A percentile compares a stretch with the other conserved stretches of the same genome.
These are phyloP conservation scores for Drosophila koepferae DNA, from an alignment of 2,888 invertebrate species.

Conservation along the genomic window DNA sequence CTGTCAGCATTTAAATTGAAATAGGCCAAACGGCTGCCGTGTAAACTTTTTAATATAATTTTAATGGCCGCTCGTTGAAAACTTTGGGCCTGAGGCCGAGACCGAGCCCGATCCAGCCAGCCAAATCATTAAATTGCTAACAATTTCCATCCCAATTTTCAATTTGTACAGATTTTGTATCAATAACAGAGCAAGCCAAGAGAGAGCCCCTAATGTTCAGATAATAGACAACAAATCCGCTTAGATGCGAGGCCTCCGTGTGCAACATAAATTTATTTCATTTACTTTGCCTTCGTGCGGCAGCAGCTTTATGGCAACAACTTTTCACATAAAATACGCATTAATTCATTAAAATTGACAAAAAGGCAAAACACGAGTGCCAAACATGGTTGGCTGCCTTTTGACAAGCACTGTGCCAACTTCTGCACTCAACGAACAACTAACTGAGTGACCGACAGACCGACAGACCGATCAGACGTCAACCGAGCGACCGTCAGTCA, in stretches of 20 bases:
- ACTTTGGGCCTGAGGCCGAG: constrained; percentile 35
- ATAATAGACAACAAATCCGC: constrained; percentile 65
- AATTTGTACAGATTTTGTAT: constrained; percentile 76
- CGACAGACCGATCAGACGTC: constrained; percentile 14
- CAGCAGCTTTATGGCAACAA: constrained; percentile 49
- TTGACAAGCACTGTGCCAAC: constrained; percentile 53
- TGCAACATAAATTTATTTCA: constrained; percentile 73
- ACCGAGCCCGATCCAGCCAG: not conserved
- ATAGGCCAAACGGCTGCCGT: constrained; percentile 56
- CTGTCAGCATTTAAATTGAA: constrained; percentile 54
- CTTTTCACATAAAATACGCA: constrained; percentile 80
- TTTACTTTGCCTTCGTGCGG: constrained; percentile 69
- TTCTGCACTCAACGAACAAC: constrained; percentile 38
- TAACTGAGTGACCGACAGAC: constrained; percentile 19
- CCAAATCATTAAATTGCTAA: constrained; percentile 64
- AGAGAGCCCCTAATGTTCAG: constrained; percentile 62
- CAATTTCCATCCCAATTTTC: constrained; percentile 65
- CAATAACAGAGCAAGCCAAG: constrained; percentile 44
- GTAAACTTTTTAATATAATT: constrained; percentile 76
- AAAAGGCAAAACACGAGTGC: constrained; percentile 76
- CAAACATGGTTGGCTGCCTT: constrained; percentile 63
- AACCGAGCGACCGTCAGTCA: constrained; percentile 36
- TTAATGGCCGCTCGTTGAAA: constrained; percentile 62
- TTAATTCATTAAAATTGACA: constrained; percentile 81
- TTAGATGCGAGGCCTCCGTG: constrained; percentile 2